A percentile compares a stretch with the other conserved stretches of the same genome.
phyloP scores from a whole-genome alignment of 2,113 vertebrate genomes.

The Myrmecobius fasciatus region DNA sequence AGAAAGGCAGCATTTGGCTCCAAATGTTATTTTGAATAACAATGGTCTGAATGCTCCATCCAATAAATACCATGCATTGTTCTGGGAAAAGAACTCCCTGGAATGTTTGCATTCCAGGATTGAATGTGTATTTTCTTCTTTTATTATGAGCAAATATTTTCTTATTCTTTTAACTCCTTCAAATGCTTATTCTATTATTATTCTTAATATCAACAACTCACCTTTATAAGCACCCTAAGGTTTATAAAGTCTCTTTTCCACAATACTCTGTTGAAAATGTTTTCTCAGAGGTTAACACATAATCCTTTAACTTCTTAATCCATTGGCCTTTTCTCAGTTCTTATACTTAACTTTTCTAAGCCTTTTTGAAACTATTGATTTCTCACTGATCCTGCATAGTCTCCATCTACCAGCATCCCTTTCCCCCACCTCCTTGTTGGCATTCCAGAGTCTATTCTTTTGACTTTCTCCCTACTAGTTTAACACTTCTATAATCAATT shows the following conservation, averaged over 20 bases:
- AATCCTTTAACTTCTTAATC: background rate
- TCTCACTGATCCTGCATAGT: background rate
- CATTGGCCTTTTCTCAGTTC: background rate
- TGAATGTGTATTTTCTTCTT: background rate
- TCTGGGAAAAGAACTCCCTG: background rate
- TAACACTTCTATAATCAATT: background rate
- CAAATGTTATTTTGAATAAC: background rate
- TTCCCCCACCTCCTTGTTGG: background rate
- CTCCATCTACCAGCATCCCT: background rate
- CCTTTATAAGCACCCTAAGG: background rate
- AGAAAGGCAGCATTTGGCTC: background rate
- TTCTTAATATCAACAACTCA: background rate
- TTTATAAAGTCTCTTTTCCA: background rate
- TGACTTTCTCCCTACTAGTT: background rate
- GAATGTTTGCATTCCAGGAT: background rate
- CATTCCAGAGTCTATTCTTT: background rate
- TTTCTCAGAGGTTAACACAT: background rate
- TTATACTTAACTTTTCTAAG: background rate
- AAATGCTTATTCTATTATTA: background rate
- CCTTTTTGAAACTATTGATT: background rate
- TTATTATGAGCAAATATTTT: background rate
- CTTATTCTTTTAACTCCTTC: background rate
- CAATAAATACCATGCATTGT: background rate
- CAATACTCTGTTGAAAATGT: background rate
- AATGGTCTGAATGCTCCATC: background rate